Conservation (phyloP, 2,888 invertebrate species). For the Diplolepis rosae region DNA sequence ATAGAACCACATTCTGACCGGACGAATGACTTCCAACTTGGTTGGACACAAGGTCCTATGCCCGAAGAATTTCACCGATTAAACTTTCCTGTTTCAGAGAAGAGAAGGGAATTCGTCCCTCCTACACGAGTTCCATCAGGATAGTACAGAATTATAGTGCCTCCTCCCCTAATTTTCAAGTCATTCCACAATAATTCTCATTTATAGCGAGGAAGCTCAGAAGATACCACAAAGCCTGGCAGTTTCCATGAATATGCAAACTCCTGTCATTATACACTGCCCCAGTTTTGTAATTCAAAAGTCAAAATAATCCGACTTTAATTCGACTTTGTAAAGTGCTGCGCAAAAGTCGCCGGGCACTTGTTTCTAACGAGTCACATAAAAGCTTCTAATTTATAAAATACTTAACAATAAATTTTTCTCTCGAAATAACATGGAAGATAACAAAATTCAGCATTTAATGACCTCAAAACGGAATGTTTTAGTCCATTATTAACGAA, state of each 20-base stretch:
- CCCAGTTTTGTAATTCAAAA: slow-evolving; percentile 15
- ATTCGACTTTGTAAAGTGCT: too few relatives aligned
- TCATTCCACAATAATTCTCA: slow-evolving; percentile 46
- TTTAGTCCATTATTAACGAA: too few relatives aligned
- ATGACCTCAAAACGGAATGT: too few relatives aligned
- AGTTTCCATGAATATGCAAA: slow-evolving; percentile 25
- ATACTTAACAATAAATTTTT: too few relatives aligned
- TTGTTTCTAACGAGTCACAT: too few relatives aligned
- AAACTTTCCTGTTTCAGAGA: slow-evolving; percentile 46
- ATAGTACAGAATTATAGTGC: background rate
- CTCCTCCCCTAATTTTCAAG: slow-evolving; percentile 34
- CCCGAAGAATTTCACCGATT: slow-evolving; percentile 59
- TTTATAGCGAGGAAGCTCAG: slow-evolving; percentile 42
- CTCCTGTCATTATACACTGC: slow-evolving; percentile 15
- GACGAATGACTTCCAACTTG: slow-evolving; percentile 8
- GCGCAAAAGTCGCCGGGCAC: too few relatives aligned
- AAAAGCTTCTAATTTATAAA: too few relatives aligned
- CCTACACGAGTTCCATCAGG: slow-evolving; percentile 8
- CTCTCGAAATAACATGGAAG: too few relatives aligned
- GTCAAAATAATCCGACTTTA: background rate
- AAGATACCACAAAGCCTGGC: slow-evolving; percentile 22
- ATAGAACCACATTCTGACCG: slow-evolving; percentile 45
- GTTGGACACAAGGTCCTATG: slow-evolving; percentile 21
- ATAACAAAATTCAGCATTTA: too few relatives aligned
- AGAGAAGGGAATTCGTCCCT: slow-evolving; percentile 25